Conservation (phyloP, 2,888 invertebrate genomes). For the Enoplolaimus lenunculus region DNA sequence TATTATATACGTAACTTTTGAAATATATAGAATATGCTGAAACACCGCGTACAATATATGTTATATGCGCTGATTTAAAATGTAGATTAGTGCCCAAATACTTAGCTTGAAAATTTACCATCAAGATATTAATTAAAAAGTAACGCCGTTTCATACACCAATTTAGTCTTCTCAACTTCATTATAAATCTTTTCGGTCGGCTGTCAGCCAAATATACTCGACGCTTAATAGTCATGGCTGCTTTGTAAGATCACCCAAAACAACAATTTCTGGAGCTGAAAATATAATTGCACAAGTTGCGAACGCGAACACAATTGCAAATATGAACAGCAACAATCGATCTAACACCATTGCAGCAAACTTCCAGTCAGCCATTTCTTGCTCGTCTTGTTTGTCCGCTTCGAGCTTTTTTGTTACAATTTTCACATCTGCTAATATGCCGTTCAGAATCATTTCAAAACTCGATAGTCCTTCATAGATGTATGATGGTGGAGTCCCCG, state of each 20-base stretch:
- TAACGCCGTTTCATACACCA: too few species aligned
- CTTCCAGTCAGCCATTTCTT: constrained; percentile 16
- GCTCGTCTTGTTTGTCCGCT: not conserved
- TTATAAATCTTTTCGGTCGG: too few species aligned
- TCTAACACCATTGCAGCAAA: constrained; percentile 24
- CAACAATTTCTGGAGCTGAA: constrained; percentile 13
- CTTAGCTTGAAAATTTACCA: too few species aligned
- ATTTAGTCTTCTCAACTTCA: too few species aligned
- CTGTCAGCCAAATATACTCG: too few species aligned
- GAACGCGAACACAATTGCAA: constrained; percentile 21
- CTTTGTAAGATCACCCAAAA: not conserved
- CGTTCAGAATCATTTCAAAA: not conserved
- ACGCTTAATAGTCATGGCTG: too few species aligned
- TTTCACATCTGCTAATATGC: not conserved
- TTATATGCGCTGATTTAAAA: too few species aligned
- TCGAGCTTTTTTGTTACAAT: not conserved
- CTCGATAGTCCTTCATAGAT: not conserved
- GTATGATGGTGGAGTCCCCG: not conserved
- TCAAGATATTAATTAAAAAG: too few species aligned
- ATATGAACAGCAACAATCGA: constrained; percentile 22
- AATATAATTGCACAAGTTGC: constrained; percentile 24
- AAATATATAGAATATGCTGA: too few species aligned
- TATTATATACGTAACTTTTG: too few species aligned
- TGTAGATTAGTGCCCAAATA: too few species aligned
- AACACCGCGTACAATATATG: too few species aligned